Evolutionary conservation across 1,140 invertebrate genomes (phyloP).

Genomic region (Ridgeia piscesae): DNA sequence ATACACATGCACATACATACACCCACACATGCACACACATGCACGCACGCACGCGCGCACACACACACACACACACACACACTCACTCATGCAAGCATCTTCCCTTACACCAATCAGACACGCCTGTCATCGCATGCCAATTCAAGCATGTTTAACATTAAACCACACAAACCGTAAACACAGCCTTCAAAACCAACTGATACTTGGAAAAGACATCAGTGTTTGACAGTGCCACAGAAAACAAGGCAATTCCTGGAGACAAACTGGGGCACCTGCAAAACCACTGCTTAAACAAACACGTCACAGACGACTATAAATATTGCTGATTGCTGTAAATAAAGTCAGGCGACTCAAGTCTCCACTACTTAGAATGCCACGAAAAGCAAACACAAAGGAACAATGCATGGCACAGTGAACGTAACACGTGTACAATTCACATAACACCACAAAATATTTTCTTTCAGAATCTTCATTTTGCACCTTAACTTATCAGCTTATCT

Average conservation of each 20-base stretch:
- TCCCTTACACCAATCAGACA: background rate
- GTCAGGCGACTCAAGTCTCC: background rate
- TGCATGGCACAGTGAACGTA: background rate
- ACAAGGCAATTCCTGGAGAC: background rate
- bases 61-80: background rate
- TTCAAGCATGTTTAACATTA: constrained; percentile 1
- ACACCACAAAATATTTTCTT: background rate
- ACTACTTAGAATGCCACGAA: background rate
- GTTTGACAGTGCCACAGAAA: background rate
- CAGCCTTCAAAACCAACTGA: background rate
- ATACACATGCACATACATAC: too few species aligned
- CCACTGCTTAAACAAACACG: background rate
- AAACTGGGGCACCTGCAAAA: background rate
- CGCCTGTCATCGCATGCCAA: background rate
- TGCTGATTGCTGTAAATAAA: background rate
- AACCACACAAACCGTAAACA: background rate
- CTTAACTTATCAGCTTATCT: background rate
- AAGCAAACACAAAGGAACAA: background rate
- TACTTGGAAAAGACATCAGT: background rate
- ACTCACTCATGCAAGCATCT: background rate
- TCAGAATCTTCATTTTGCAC: background rate
- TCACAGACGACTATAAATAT: background rate
- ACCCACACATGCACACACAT: too few species aligned
- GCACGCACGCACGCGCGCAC: too few species aligned
- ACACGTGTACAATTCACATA: background rate